A percentile compares a stretch with the other conserved stretches of the same genome.
Evolutionary conservation across 2,113 vertebrate genomes (phyloP).

Genomic region (Mustela nigripes): DNA sequence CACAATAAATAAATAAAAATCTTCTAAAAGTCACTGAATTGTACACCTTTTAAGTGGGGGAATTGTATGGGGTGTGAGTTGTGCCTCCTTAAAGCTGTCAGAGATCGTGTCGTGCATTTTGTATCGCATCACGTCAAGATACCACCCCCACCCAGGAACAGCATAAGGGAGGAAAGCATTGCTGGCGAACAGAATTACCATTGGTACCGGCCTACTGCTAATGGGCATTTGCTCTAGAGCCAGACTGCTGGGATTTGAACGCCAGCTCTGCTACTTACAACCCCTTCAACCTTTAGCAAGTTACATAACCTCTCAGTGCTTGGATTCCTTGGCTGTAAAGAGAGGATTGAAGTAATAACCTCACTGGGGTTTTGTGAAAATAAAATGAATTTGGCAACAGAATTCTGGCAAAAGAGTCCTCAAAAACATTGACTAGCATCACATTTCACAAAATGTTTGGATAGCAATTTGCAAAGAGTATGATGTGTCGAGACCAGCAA

Average conservation of each 20-base stretch:
- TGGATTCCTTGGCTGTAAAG: background rate
- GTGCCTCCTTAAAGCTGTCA: background rate
- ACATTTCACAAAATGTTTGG: background rate
- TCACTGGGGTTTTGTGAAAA: background rate
- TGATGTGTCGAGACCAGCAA: background rate
- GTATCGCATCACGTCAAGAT: background rate
- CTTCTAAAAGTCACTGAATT: background rate
- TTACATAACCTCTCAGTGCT: background rate
- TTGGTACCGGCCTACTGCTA: background rate
- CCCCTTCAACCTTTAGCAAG: background rate
- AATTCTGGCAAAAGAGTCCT: background rate
- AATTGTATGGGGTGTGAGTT: background rate
- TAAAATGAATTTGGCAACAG: conserved; percentile 5
- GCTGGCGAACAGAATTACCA: background rate
- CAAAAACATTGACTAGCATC: background rate
- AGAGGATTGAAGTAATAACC: background rate
- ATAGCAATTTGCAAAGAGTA: background rate
- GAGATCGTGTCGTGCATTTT: background rate
- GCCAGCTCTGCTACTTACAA: background rate
- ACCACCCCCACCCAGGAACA: background rate
- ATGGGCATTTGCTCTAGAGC: background rate
- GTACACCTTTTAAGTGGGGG: background rate
- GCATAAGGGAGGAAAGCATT: background rate
- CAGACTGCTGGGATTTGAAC: background rate
- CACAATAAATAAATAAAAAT: background rate